Evolutionary conservation across 2,888 invertebrate genomes (phyloP), one percentile per base, ranked within the genome.

Genomic region (Keiferia lycopersicella): DNA sequence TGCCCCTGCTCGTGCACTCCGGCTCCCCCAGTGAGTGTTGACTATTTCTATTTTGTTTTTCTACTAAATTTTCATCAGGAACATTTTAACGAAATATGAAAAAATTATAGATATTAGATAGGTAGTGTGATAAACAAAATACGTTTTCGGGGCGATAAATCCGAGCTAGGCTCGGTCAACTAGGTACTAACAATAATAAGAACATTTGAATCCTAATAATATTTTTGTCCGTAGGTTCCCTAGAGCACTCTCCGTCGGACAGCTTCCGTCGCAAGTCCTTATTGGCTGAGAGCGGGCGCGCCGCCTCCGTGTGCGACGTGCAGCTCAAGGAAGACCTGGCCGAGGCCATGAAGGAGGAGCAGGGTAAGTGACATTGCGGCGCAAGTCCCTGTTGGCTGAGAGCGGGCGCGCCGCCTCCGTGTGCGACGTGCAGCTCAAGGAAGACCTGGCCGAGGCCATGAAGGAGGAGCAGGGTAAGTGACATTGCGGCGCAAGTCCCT

Each of bases 401-500:
- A 75, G 81, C 34, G 86, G 86, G 0, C 83, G 88, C n/a, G 83
- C 86, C 6, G 77, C 86, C 0, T 81, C 89, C 18, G 86, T 93
- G 1, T 96, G 96, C 58, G 98, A 98, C 76, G 95, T 95, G 65
- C 95, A 96, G 76, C 92, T 98, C 16, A 93, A 95, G 71, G 98
- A 98, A 83, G 97, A 97, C 85, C 92, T 98, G 63, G 98, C 98
- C 0, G 98, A 98, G 81, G 98, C 98, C 63, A 98, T 98, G 98
- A 93, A 96, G 73, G 98, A 98, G 81, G 91, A 92, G 50, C 90
- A 91, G 71, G 92, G 90, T 91, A 74, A 72, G 86, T 82, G 62
- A n/a, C n/a, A n/a, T 96, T 95, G 81, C 94, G 95, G 0, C 94
- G 95, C 68, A 94, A 93, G 74, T 93, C 93, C 1, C 70, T 86